phyloP scores from a whole-genome alignment of 2,888 invertebrate genomes.

The Apodemia mormo region DNA sequence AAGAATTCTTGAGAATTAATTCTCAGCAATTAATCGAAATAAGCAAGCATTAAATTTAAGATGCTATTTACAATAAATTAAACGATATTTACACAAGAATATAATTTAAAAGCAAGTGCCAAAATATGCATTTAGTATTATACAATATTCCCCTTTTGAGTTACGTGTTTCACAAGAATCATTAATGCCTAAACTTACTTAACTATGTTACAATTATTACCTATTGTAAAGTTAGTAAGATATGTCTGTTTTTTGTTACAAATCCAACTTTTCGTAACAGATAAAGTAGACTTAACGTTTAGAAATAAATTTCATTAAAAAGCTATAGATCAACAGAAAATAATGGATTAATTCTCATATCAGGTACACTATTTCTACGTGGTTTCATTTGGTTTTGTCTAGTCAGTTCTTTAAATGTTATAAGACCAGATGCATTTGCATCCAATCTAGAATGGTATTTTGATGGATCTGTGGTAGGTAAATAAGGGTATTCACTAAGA shows the following conservation, averaged over 20 bases:
- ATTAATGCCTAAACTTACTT: too few relatives aligned
- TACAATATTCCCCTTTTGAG: neutral
- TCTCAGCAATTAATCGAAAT: neutral
- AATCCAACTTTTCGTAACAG: neutral
- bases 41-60: neutral
- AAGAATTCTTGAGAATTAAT: conserved; percentile 8
- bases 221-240: too few relatives aligned
- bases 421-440: conserved; percentile 68
- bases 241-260: neutral
- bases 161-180: neutral
- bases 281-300: neutral
- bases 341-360: conserved; percentile 64
- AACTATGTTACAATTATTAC: too few relatives aligned
- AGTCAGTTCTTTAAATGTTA: conserved; percentile 67
- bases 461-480: conserved; percentile 74
- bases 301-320: neutral
- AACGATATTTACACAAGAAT: neutral
- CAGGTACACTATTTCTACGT: conserved; percentile 74
- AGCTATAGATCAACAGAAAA: conserved; percentile 58
- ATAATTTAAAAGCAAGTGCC: neutral
- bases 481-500: conserved; percentile 72
- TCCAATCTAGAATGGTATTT: conserved; percentile 74
- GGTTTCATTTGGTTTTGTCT: conserved; percentile 46
- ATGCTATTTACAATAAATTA: neutral
- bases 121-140: conserved; percentile 5